Conservation (phyloP, 1,140 invertebrate species). For the Triops cancriformis region DNA sequence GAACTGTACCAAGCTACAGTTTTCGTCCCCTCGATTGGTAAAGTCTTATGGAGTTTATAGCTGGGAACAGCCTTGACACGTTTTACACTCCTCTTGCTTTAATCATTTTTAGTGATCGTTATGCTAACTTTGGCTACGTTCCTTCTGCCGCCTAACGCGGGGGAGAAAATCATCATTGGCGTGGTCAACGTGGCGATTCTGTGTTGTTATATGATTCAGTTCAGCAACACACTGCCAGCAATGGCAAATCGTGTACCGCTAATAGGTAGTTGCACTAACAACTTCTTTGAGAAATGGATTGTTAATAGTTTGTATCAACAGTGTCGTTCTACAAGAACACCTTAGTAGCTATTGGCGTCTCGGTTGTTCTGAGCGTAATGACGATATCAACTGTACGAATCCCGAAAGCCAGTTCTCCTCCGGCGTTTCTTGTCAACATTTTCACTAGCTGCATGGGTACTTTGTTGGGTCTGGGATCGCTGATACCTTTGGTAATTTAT, state of each 20-base stretch:
- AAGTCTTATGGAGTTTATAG: background rate
- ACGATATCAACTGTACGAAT: conserved; percentile 50
- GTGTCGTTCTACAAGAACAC: conserved; percentile 35
- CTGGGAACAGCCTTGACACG: background rate
- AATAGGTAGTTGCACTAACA: conserved; percentile 43
- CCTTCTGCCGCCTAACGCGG: conserved; percentile 55
- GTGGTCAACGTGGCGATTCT: conserved; percentile 50
- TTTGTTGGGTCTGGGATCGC: conserved; percentile 38
- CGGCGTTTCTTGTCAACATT: conserved; percentile 46
- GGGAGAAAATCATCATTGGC: conserved; percentile 53
- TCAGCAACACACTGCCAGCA: conserved; percentile 51
- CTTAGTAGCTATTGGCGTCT: conserved; percentile 50
- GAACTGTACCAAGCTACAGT: background rate
- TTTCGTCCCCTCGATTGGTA: background rate
- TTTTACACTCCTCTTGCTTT: no score
- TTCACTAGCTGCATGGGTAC: conserved; percentile 46
- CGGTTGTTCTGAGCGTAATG: conserved; percentile 52
- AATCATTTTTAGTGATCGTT: conserved; percentile 54
- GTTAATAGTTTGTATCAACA: background rate
- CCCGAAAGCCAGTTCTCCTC: conserved; percentile 44
- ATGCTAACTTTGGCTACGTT: conserved; percentile 52
- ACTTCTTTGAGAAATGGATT: conserved; percentile 15
- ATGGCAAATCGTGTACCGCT: conserved; percentile 52
- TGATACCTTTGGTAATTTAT: conserved; percentile 31
- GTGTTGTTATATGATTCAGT: conserved; percentile 53